Base-by-base conservation (phyloP, 2,113 vertebrate genomes). In the Melanotaenia duboulayi region DNA sequence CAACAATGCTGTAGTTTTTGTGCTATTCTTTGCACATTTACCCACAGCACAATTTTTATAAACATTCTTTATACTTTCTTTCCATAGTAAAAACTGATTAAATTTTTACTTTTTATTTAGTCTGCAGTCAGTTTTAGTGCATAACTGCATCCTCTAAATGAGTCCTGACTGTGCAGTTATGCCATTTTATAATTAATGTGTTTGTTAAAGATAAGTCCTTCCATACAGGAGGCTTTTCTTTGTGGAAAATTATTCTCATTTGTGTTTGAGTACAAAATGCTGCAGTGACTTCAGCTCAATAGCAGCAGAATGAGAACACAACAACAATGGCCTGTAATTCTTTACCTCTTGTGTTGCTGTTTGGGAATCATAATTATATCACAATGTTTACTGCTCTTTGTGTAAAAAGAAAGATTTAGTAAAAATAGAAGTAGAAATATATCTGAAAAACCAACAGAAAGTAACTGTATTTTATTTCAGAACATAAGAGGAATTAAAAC, bases 131-230 rank as follows among this genome's bases (percentile, higher is more conserved):
- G 50, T 56, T 49, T 28, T 59, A 74, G 44, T 62, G 71, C 64
- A 77, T 23, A 86, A 72, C 11, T 0, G 6, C 7, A 48, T 40
- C 82, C 49, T 65, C 74, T 80, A 56, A 74, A 80, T 80, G 52
- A 86, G 80, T 79, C 25, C 58, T 84, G 63, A 84, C 77, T 76
- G 68, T 83, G 65, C 24, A 71, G 65, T 71, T 70, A 67, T 57
- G 40, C 77, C 62, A 64, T 86, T 91, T 74, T 76, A 84, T 81
- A 90, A 90, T 91, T 81, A 89, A 86, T 84, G 79, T 86, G 81
- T 89, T 90, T 89, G 89, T 89, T 81, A 88, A 83, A 87, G 83
- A 91, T 83, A 85, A 54, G 72, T 79, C 75, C 74, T 75, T 50
- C 66, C 76, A 76, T 81, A 58, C 64, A 48, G 74, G 54, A 71